Conservation (phyloP, 2,888 invertebrate species). For the Agrypnus murinus region DNA sequence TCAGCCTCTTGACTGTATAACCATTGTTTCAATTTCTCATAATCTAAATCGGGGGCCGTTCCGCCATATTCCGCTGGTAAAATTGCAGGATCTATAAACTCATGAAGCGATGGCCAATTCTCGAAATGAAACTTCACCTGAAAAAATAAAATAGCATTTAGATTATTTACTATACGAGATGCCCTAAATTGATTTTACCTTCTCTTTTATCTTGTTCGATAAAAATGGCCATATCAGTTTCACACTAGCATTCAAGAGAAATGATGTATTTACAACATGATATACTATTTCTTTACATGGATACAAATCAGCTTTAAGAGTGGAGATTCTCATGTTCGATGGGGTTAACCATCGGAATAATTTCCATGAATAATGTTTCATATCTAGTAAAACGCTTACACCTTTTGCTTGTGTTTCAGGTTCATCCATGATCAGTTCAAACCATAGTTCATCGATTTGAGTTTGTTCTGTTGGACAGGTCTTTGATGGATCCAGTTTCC, state of each 20-base stretch:
- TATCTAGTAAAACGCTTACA: constrained; percentile 67
- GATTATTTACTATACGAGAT: too few relatives aligned
- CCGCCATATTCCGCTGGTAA: constrained; percentile 76
- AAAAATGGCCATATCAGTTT: constrained; percentile 66
- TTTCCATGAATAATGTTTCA: constrained; percentile 61
- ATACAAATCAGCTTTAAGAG: constrained; percentile 60
- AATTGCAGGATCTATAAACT: constrained; percentile 69
- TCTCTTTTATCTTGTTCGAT: constrained; percentile 56
- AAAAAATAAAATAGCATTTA: too few relatives aligned
- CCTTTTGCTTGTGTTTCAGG: constrained; percentile 65
- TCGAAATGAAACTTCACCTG: constrained; percentile 71
- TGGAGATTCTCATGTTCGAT: constrained; percentile 58
- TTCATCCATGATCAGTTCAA: constrained; percentile 66
- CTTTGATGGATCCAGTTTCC: constrained; percentile 59
- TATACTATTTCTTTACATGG: constrained; percentile 64
- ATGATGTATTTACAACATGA: constrained; percentile 65
- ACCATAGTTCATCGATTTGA: constrained; percentile 67
- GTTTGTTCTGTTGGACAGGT: constrained; percentile 63
- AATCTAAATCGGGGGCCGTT: constrained; percentile 59
- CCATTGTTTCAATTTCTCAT: constrained; percentile 54
- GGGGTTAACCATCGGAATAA: constrained; percentile 66
- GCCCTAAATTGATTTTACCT: too few relatives aligned
- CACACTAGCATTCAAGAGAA: constrained; percentile 61
- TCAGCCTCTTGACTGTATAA: constrained; percentile 58
- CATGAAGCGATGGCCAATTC: constrained; percentile 72